Evolutionary conservation across 1,140 invertebrate species (phyloP).

Genomic region (Reticulitermes speratus): DNA sequence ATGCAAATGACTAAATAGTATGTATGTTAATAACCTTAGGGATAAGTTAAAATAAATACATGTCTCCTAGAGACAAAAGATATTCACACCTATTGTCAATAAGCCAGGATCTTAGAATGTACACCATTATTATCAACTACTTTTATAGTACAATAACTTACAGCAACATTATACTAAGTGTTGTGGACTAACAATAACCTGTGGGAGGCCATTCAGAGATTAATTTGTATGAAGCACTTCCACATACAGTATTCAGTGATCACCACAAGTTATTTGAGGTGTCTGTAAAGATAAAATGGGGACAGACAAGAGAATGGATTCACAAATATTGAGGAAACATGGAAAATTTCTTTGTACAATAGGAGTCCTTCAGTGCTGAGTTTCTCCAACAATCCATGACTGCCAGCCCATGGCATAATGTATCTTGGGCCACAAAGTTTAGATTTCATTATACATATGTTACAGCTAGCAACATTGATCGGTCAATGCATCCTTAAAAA

Average conservation of each 20-base stretch:
- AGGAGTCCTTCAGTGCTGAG: background rate
- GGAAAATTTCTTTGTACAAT: background rate
- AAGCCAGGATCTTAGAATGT: constrained; percentile 6
- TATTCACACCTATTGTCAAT: constrained; percentile 15
- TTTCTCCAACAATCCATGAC: too few relatives aligned
- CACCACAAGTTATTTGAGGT: too few relatives aligned
- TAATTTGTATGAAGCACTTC: background rate
- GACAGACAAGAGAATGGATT: too few relatives aligned
- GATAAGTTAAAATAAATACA: background rate
- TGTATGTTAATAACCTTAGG: background rate
- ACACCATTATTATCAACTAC: background rate
- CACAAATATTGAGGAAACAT: background rate
- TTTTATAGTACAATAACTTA: constrained; percentile 11
- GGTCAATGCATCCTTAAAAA: too few relatives aligned
- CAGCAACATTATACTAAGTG: background rate
- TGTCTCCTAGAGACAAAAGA: background rate
- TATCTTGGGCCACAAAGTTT: too few relatives aligned
- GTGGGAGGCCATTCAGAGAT: background rate
- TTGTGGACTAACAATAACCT: background rate
- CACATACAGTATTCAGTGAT: too few relatives aligned
- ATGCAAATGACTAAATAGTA: background rate
- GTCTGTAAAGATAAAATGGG: too few relatives aligned
- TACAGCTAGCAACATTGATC: too few relatives aligned
- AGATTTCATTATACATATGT: too few relatives aligned
- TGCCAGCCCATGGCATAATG: too few relatives aligned